phyloP scores from a whole-genome alignment of 2,113 vertebrate genomes.

The Perca fluviatilis region DNA sequence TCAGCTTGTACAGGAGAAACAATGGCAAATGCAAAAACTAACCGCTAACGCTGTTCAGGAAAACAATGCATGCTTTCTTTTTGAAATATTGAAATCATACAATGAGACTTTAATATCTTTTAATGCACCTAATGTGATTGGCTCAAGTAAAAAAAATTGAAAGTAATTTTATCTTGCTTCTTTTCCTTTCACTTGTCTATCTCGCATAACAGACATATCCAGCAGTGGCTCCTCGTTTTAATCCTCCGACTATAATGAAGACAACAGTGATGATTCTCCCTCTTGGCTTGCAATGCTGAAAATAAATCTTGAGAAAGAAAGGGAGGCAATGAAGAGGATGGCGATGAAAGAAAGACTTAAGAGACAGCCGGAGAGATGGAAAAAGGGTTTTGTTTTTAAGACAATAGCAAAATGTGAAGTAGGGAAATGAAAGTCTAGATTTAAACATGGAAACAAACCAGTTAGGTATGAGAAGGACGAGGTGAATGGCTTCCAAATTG shows the following conservation, averaged over 20 bases:
- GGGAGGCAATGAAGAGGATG: constrained; percentile 8
- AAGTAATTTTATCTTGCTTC: neutral
- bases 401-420: constrained; percentile 25
- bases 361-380: neutral
- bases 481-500: neutral
- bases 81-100: neutral
- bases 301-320: constrained; percentile 47
- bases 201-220: constrained; percentile 24
- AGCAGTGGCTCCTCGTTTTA: constrained; percentile 32
- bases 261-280: constrained; percentile 18
- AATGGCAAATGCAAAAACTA: neutral
- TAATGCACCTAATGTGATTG: constrained; percentile 8
- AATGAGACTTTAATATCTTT: neutral
- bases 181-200: constrained; percentile 3
- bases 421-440: constrained; percentile 35
- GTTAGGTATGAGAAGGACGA: neutral
- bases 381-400: constrained; percentile 22
- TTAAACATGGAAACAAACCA: constrained; percentile 29
- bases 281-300: constrained; percentile 18
- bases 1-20: neutral
- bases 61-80: neutral
- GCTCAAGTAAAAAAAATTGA: neutral
- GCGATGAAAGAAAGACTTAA: constrained; percentile 37
- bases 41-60: neutral
- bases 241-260: constrained; percentile 36